Percentiles rank a stretch among this genome's conserved stretches.
phyloP scores from a whole-genome alignment of 2,113 vertebrate genomes.

The Cephalopterus ornatus region DNA sequence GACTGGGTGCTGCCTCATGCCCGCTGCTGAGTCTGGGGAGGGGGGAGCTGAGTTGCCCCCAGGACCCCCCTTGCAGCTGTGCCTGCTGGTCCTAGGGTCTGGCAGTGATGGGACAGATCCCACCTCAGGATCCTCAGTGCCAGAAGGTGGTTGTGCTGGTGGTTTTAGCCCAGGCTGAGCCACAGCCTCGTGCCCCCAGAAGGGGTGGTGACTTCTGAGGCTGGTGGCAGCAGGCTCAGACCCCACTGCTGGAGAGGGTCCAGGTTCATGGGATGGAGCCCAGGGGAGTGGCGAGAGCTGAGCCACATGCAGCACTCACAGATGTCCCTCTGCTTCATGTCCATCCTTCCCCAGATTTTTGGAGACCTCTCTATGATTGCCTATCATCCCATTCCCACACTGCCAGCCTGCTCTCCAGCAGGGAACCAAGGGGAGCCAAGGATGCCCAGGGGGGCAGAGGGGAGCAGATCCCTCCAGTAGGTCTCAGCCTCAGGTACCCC shows the following conservation, averaged over 20 bases:
- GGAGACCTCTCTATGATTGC: not conserved
- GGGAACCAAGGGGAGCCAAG: not conserved
- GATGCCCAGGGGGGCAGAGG: not conserved
- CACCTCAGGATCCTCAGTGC: not conserved
- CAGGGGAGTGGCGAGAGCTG: fast-evolving
- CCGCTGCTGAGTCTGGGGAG: fast-evolving
- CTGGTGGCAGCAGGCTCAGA: not conserved
- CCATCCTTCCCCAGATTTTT: not conserved
- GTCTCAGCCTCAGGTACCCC: not conserved
- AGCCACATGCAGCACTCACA: not conserved
- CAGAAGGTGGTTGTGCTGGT: not conserved
- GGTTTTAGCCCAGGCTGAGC: not conserved
- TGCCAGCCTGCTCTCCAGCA: not conserved
- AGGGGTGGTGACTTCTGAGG: not conserved
- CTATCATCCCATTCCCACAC: fast-evolving
- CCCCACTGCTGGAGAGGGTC: not conserved
- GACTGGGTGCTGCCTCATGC: fast-evolving
- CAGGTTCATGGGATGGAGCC: not conserved
- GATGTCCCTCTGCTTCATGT: not conserved
- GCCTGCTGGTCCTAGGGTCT: not conserved
- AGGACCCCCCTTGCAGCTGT: not conserved
- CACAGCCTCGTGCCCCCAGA: fast-evolving
- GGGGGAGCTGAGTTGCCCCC: not conserved
- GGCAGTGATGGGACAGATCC: fast-evolving
- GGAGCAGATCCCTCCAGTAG: not conserved